Percentiles rank a stretch among this genome's conserved stretches.
Evolutionary conservation across 2,113 vertebrate genomes (phyloP).

Genomic region (Syngnathoides biaculeatus): DNA sequence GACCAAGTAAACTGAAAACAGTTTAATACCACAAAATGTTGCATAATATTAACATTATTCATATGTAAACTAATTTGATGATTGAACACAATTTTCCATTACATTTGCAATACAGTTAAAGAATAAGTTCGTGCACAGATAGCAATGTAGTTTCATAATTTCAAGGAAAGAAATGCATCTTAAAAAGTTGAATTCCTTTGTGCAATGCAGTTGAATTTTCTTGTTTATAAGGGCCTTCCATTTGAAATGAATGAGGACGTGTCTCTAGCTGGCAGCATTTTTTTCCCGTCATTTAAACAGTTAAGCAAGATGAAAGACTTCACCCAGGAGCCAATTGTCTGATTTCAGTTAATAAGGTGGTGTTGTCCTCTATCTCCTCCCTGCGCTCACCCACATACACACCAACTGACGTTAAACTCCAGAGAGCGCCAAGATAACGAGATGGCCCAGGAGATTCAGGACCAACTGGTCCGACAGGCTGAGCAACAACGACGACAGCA

Average conservation of each 20-base stretch:
- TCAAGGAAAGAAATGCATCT: too few relatives aligned
- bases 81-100: too few relatives aligned
- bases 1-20: too few relatives aligned
- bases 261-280: neutral
- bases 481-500: constrained; percentile 85
- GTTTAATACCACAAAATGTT: too few relatives aligned
- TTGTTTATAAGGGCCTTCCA: neutral
- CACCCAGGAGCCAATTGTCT: neutral
- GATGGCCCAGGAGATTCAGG: constrained; percentile 95
- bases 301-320: neutral
- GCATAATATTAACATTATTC: too few relatives aligned
- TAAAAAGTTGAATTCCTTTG: neutral
- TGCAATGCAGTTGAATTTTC: neutral
- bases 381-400: neutral
- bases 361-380: neutral
- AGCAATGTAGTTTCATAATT: too few relatives aligned
- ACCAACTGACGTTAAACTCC: constrained; percentile 14
- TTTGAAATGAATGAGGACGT: neutral
- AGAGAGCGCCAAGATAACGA: constrained; percentile 88
- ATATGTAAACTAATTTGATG: too few relatives aligned
- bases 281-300: neutral
- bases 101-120: too few relatives aligned
- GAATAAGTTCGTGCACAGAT: too few relatives aligned
- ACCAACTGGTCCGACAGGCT: constrained; percentile 86
- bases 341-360: neutral